phyloP scores from a whole-genome alignment of 1,140 invertebrate genomes.

The Drosophila simulans region DNA sequence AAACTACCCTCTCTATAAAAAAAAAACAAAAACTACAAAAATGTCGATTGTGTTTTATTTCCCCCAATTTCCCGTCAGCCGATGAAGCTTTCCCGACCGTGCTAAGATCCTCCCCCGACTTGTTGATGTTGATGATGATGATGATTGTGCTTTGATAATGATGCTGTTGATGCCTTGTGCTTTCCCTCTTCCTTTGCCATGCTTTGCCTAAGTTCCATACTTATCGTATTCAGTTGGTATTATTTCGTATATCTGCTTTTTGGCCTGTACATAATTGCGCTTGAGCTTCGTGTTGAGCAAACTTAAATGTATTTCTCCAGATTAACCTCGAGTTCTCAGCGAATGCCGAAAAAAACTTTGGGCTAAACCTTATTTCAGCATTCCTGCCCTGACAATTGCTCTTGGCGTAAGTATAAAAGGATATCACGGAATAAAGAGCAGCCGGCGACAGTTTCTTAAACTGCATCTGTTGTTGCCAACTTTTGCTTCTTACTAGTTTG shows the following conservation, averaged over 20 bases:
- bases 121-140: conserved; percentile 52
- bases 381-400: conserved; percentile 18
- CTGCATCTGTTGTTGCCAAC: conserved; percentile 49
- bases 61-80: conserved; percentile 15
- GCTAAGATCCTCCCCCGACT: conserved; percentile 40
- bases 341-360: conserved; percentile 1
- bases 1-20: conserved; percentile 79
- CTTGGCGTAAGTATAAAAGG: conserved; percentile 43
- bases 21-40: conserved; percentile 64
- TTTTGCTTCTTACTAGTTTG: conserved; percentile 32
- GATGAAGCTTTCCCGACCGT: conserved; percentile 23
- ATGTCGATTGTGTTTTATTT: conserved; percentile 80
- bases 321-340: conserved; percentile 19
- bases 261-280: conserved; percentile 51
- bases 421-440: conserved; percentile 6
- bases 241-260: conserved; percentile 43
- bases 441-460: conserved; percentile 39
- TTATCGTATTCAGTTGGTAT: conserved; percentile 40
- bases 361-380: conserved; percentile 10
- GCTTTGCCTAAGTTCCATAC: conserved; percentile 34
- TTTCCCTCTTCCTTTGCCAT: conserved; percentile 25
- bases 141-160: conserved; percentile 52
- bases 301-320: conserved; percentile 33
- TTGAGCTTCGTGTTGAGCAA: conserved; percentile 45
- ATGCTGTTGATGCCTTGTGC: conserved; percentile 53